Evolutionary conservation across 2,888 invertebrate species (phyloP).

Genomic region (Dexiosoma caninum): DNA sequence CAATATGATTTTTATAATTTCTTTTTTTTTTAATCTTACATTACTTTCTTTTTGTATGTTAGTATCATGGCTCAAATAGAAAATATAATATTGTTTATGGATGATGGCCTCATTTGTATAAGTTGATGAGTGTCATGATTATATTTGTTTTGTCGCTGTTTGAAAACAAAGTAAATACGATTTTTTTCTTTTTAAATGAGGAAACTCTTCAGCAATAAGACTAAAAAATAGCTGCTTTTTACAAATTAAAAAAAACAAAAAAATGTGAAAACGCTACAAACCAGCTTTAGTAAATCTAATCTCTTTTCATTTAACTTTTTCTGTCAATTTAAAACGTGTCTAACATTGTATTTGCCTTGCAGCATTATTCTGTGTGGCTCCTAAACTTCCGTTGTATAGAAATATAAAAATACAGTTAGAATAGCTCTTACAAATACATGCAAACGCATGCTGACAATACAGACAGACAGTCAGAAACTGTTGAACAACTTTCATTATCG

Average conservation of each 20-base stretch:
- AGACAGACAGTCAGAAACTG: background rate
- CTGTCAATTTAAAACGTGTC: constrained; percentile 42
- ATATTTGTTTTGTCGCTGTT: constrained; percentile 67
- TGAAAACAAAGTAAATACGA: constrained; percentile 40
- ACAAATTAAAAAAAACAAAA: constrained; percentile 1
- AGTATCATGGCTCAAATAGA: background rate
- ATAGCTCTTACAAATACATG: background rate
- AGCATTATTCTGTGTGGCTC: constrained; percentile 49
- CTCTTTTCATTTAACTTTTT: constrained; percentile 44
- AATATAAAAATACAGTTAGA: background rate
- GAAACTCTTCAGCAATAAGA: background rate
- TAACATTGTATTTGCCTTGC: constrained; percentile 42
- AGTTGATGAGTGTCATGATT: constrained; percentile 65
- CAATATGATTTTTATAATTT: constrained; percentile 27
- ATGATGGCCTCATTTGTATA: constrained; percentile 55
- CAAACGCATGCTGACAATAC: background rate
- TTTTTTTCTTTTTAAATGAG: background rate
- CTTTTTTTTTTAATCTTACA: background rate
- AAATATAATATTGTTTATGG: constrained; percentile 24
- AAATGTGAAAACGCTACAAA: constrained; percentile 1
- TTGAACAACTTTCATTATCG: constrained; percentile 34
- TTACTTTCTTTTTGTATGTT: background rate
- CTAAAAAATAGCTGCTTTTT: background rate
- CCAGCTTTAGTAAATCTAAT: constrained; percentile 46
- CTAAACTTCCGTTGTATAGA: constrained; percentile 39